phyloP scores from a whole-genome alignment of 2,797 vertebrate genomes.

The Pteropus rufus region DNA sequence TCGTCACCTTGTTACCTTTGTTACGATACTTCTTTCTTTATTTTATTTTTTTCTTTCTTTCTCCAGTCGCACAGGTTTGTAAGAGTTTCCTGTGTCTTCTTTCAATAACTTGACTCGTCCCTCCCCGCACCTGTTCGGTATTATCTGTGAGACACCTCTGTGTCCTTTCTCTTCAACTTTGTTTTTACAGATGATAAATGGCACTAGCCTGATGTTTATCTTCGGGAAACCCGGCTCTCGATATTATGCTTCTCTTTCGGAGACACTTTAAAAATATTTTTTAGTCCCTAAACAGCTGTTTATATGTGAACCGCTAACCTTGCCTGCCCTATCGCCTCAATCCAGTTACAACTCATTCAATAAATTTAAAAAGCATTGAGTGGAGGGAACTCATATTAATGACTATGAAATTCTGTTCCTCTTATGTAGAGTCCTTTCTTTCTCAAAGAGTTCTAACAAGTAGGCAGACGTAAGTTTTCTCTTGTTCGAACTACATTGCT shows the following conservation, averaged over 20 bases:
- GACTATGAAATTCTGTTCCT: neutral
- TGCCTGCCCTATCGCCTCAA: neutral
- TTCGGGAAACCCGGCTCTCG: neutral
- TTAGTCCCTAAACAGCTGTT: neutral
- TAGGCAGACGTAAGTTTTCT: neutral
- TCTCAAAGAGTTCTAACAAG: constrained; percentile 1
- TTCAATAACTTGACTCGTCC: neutral
- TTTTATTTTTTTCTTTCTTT: neutral
- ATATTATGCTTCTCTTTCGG: neutral
- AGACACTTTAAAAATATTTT: neutral
- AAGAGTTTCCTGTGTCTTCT: neutral
- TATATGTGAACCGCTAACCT: neutral
- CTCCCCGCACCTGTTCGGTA: neutral
- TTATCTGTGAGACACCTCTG: neutral
- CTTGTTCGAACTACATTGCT: neutral
- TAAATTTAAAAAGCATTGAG: neutral
- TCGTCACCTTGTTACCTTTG: neutral
- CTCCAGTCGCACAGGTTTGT: neutral
- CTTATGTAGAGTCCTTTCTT: neutral
- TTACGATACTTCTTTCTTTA: neutral
- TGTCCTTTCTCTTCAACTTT: neutral
- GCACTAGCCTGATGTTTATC: neutral
- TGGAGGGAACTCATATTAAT: neutral
- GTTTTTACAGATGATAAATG: constrained; percentile 1
- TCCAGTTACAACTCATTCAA: neutral